Evolutionary conservation across 2,113 vertebrate genomes (phyloP).

Genomic region (Crotalus horridus): DNA sequence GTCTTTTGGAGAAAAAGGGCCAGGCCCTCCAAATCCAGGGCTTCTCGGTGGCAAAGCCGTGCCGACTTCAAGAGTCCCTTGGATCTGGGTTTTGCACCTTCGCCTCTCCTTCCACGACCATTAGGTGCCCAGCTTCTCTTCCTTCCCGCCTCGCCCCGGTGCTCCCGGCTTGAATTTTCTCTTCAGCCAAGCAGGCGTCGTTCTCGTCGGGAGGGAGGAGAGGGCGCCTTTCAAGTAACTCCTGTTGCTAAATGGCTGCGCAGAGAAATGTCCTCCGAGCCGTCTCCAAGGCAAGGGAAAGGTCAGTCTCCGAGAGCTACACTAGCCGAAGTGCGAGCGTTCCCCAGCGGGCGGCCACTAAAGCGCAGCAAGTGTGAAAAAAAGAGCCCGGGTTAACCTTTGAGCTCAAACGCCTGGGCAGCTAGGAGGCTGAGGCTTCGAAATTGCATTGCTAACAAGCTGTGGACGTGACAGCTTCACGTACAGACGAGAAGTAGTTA

Average conservation of each 20-base stretch:
- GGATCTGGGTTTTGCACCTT: not conserved
- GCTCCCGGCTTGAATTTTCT: not conserved
- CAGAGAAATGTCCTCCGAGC: too few species aligned
- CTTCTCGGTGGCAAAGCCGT: slow-evolving; percentile 26
- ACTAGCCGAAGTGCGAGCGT: not conserved
- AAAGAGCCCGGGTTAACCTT: not conserved
- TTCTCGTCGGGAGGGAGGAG: not conserved
- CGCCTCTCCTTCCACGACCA: not conserved
- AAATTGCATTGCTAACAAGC: not conserved
- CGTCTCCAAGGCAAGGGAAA: not conserved
- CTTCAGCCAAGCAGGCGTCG: not conserved
- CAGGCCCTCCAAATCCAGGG: not conserved
- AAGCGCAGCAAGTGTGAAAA: not conserved
- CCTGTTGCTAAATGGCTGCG: not conserved
- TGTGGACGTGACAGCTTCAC: slow-evolving; percentile 9
- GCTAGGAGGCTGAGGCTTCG: not conserved
- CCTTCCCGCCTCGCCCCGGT: not conserved
- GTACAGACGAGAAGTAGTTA: not conserved
- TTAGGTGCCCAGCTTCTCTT: not conserved
- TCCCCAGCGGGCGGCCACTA: not conserved
- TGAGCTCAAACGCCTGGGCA: not conserved
- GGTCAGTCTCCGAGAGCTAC: not conserved
- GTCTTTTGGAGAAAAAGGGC: not conserved
- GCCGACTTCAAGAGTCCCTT: rapidly evolving
- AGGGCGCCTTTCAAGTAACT: not conserved